Evolutionary conservation across 2,113 vertebrate genomes (phyloP).

Genomic region (Salvelinus alpinus): DNA sequence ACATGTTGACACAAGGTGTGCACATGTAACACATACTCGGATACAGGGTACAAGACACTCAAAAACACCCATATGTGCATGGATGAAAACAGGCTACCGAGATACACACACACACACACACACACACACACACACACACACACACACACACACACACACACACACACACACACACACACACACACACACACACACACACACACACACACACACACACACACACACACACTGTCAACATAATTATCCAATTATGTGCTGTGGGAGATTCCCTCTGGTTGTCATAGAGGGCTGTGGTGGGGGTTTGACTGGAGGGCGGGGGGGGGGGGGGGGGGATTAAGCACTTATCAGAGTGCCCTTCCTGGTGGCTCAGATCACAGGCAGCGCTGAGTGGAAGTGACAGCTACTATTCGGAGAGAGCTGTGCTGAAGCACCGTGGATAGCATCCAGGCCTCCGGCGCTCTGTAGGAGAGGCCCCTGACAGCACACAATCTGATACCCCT

Average conservation of each 20-base stretch:
- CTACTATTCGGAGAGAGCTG: conserved; percentile 54
- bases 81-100: conserved; percentile 7
- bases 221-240: conserved; percentile 22
- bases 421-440: conserved; percentile 51
- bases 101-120: conserved; percentile 36
- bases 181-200: conserved; percentile 36
- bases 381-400: conserved; percentile 69
- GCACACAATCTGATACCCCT: conserved; percentile 52
- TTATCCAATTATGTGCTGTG: conserved; percentile 31
- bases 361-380: conserved; percentile 67
- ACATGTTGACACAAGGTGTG: neutral
- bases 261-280: conserved; percentile 61
- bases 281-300: conserved; percentile 55
- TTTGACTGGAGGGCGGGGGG: conserved; percentile 23
- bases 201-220: conserved; percentile 26
- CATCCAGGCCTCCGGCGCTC: conserved; percentile 55
- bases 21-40: too few species aligned
- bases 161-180: conserved; percentile 39
- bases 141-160: conserved; percentile 38
- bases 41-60: neutral
- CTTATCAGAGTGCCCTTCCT: conserved; percentile 62
- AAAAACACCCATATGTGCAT: neutral
- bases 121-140: conserved; percentile 40
- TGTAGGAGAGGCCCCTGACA: conserved; percentile 58
- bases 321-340: conserved; percentile 64